These are phyloP conservation scores for Oscheius sp. DNA, from an alignment of 2,888 invertebrate genomes.

Conservation along the genomic window DNA sequence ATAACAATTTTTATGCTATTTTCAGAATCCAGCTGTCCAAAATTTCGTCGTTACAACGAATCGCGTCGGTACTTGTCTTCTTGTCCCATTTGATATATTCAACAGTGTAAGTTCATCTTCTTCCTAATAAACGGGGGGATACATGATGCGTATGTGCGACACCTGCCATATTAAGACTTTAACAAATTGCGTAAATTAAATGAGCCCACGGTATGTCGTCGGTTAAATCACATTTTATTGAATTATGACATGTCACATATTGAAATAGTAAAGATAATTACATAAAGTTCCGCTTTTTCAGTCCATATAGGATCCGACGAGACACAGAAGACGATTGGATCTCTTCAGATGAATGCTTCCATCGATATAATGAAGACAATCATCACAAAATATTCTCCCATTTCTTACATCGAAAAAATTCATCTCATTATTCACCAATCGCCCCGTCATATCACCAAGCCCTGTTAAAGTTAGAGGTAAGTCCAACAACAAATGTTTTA, in stretches of 20 bases:
- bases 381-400: constrained; percentile 67
- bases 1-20: neutral
- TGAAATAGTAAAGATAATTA: neutral
- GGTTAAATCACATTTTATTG: neutral
- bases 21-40: constrained; percentile 16
- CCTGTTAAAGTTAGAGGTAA: constrained; percentile 66
- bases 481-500: too few relatives aligned
- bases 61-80: constrained; percentile 32
- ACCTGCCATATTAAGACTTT: neutral
- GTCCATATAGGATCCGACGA: constrained; percentile 30
- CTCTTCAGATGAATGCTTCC: constrained; percentile 64
- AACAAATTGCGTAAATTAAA: constrained; percentile 18
- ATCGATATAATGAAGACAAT: constrained; percentile 58
- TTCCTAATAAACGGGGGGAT: neutral
- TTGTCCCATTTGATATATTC: constrained; percentile 32
- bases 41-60: constrained; percentile 39
- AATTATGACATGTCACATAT: too few relatives aligned
- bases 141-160: neutral
- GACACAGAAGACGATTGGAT: constrained; percentile 43
- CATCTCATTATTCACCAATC: constrained; percentile 72
- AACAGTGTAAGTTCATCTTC: constrained; percentile 28
- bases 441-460: constrained; percentile 71
- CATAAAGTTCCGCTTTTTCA: constrained; percentile 23
- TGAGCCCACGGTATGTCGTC: constrained; percentile 1
- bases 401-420: constrained; percentile 71